A percentile compares a stretch with the other conserved stretches of the same genome.
Conservation (phyloP, 2,888 invertebrate species). For the Caenorhabditis sinica region DNA sequence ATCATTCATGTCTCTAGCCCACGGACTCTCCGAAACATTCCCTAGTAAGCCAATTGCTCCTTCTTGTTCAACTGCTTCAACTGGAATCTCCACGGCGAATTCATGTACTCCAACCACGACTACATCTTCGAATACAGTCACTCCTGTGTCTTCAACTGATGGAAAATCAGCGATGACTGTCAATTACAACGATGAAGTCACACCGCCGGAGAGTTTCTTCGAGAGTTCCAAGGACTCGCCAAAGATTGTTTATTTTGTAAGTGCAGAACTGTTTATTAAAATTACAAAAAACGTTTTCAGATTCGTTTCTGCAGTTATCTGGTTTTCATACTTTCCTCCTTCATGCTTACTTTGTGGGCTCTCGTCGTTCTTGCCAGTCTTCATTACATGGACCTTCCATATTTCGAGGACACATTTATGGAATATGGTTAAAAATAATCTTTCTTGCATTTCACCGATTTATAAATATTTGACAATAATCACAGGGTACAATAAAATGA, state of each 20-base stretch:
- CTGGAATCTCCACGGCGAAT: not conserved
- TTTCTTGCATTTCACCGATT: not conserved
- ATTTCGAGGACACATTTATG: not conserved
- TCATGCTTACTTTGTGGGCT: not conserved
- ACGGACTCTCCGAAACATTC: no score
- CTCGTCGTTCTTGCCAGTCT: not conserved
- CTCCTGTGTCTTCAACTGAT: constrained; percentile 4
- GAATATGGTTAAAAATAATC: not conserved
- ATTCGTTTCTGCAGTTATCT: constrained; percentile 3
- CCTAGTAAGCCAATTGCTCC: no score
- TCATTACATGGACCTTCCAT: constrained; percentile 1
- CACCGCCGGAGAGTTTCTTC: not conserved
- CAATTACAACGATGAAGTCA: constrained; percentile 3
- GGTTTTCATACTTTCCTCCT: constrained; percentile 8
- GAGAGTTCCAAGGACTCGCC: not conserved
- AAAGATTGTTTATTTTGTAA: constrained; percentile 7
- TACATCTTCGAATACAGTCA: constrained; percentile 7
- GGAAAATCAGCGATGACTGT: constrained; percentile 6
- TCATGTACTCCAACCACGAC: not conserved
- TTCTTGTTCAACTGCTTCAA: not conserved
- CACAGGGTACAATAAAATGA: not conserved
- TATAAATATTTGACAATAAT: constrained; percentile 28
- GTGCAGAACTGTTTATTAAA: not conserved
- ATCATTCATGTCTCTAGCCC: no score
- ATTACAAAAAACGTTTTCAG: not conserved